Evolutionary conservation across 2,888 invertebrate species (phyloP).

Genomic region (Netelia melanura): DNA sequence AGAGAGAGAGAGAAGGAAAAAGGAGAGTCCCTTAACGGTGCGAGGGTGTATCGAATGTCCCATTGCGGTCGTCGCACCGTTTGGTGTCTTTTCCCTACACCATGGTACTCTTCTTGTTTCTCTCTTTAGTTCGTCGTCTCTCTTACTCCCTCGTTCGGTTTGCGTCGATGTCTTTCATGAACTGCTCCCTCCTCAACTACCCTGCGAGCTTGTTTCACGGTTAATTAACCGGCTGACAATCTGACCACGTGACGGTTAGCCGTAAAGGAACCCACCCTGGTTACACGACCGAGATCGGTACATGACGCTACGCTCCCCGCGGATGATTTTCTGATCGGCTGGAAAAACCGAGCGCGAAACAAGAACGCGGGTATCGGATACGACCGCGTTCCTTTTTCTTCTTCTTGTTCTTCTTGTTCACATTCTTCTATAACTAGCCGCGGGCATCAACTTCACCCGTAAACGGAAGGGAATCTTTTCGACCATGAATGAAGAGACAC

Average conservation of each 20-base stretch:
- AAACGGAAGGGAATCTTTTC: constrained; percentile 81
- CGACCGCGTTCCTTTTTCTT: constrained; percentile 72
- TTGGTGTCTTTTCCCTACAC: constrained; percentile 76
- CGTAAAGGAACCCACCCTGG: constrained; percentile 70
- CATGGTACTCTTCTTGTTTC: constrained; percentile 29
- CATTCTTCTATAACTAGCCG: neutral
- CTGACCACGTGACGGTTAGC: constrained; percentile 84
- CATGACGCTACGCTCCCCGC: constrained; percentile 13
- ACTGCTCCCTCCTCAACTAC: constrained; percentile 73
- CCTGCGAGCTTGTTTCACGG: constrained; percentile 84
- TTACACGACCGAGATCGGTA: neutral
- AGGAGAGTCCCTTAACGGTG: constrained; percentile 66
- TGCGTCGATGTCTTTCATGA: constrained; percentile 41
- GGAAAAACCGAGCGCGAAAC: constrained; percentile 11
- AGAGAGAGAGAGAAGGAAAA: constrained; percentile 54
- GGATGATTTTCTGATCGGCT: constrained; percentile 4
- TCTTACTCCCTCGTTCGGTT: constrained; percentile 3
- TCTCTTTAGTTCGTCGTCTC: constrained; percentile 4
- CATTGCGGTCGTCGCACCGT: constrained; percentile 81
- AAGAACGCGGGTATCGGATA: constrained; percentile 7
- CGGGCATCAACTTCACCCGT: constrained; percentile 70
- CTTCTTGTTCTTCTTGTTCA: constrained; percentile 49
- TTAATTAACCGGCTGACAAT: constrained; percentile 84
- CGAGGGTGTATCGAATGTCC: constrained; percentile 84
- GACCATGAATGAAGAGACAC: constrained; percentile 80